phyloP scores from a whole-genome alignment of 2,797 vertebrate genomes.

The Microctenopoma stevenorrisi region DNA sequence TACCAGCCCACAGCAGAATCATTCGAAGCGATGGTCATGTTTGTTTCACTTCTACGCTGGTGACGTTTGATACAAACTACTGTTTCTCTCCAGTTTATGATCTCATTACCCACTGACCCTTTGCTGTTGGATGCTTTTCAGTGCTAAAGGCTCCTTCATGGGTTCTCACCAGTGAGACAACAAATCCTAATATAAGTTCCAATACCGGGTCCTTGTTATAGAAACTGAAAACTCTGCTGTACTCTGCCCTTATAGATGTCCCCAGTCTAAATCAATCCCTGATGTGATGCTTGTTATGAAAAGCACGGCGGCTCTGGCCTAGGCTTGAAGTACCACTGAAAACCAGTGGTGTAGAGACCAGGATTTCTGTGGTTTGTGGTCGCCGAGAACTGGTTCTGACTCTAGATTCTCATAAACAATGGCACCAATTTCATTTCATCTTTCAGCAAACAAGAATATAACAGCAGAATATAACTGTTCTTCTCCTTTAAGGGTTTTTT shows the following conservation, averaged over 20 bases:
- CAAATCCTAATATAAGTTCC: not conserved
- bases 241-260: conserved; percentile 9
- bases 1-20: not conserved
- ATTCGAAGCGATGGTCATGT: not conserved
- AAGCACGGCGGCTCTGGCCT: conserved; percentile 7
- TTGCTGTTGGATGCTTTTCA: too few relatives aligned
- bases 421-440: not conserved
- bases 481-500: not conserved
- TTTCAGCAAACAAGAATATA: not conserved
- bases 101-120: too few relatives aligned
- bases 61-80: conserved; percentile 1
- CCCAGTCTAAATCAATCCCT: conserved; percentile 26
- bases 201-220: not conserved
- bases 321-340: conserved; percentile 7
- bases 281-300: conserved; percentile 39
- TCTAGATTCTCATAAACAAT: conserved; percentile 17
- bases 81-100: not conserved
- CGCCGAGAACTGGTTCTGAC: conserved; percentile 23
- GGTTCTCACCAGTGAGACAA: not conserved
- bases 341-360: conserved; percentile 12
- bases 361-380: conserved; percentile 32
- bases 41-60: conserved; percentile 19
- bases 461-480: conserved; percentile 2
- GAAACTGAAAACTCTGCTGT: not conserved
- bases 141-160: too few relatives aligned